Percentiles rank a stretch among this genome's conserved stretches.
phyloP scores from a whole-genome alignment of 2,113 vertebrate genomes.

The Laticauda laticaudata region DNA sequence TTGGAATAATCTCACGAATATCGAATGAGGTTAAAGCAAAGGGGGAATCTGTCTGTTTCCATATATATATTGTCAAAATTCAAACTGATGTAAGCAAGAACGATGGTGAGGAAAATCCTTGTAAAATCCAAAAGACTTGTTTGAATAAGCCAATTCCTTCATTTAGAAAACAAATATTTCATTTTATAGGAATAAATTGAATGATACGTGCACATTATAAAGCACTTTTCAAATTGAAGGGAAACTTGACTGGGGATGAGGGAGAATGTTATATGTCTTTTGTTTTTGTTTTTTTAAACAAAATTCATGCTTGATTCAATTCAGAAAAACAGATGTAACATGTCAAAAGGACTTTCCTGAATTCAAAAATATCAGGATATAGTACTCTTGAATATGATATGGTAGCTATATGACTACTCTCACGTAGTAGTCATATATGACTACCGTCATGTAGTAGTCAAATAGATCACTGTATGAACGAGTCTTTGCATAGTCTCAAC shows the following conservation, averaged over 20 bases:
- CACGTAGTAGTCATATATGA: background rate
- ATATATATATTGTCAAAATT: background rate
- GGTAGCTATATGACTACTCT: background rate
- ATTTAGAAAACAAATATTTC: constrained; percentile 2
- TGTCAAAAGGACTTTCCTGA: background rate
- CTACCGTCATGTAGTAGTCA: background rate
- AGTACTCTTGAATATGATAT: background rate
- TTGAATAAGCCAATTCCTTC: constrained; percentile 16
- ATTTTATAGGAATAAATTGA: background rate
- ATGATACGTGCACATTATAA: background rate
- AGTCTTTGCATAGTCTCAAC: background rate
- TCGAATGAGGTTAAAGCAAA: background rate
- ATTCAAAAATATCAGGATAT: background rate
- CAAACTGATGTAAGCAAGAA: background rate
- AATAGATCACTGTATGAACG: background rate
- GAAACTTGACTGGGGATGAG: background rate
- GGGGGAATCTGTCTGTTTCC: background rate
- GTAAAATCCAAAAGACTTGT: background rate
- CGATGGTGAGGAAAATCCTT: background rate
- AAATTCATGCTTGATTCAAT: background rate
- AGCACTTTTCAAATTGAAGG: background rate
- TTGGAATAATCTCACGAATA: background rate
- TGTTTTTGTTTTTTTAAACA: background rate
- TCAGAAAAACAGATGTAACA: background rate
- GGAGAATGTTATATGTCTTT: background rate